Evolutionary conservation across 2,113 vertebrate species (phyloP).

Genomic region (Misgurnus anguillicaudatus): DNA sequence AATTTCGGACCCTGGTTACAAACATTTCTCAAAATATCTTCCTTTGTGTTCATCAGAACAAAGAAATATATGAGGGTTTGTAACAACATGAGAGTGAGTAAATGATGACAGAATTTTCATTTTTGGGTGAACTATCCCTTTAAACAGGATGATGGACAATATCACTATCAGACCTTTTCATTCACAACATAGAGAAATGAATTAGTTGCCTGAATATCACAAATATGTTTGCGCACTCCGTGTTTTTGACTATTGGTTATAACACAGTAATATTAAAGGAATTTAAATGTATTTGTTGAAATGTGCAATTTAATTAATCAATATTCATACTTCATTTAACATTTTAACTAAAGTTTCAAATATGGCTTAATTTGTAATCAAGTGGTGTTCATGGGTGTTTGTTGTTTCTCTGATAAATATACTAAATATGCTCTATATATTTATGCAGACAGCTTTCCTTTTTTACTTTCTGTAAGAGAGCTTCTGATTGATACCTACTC

Average conservation of each 20-base stretch:
- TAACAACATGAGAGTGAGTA: no score
- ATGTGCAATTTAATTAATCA: not conserved
- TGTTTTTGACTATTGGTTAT: not conserved
- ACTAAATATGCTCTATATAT: not conserved
- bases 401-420: not conserved
- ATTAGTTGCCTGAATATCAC: not conserved
- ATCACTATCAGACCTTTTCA: constrained; percentile 15
- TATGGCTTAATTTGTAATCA: not conserved
- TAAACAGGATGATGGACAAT: constrained; percentile 23
- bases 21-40: no score
- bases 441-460: not conserved
- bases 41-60: no score
- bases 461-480: not conserved
- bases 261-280: not conserved
- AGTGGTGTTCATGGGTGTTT: constrained; percentile 5
- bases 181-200: constrained; percentile 8
- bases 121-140: not conserved
- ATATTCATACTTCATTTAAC: not conserved
- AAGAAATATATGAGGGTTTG: no score
- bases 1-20: no score
- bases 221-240: not conserved
- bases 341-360: not conserved
- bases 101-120: no score
- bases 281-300: no score
- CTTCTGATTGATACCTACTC: not conserved